Percentiles rank a stretch among this genome's conserved stretches.
phyloP scores from a whole-genome alignment of 2,888 invertebrate species.

The Meandrusa payeni region DNA sequence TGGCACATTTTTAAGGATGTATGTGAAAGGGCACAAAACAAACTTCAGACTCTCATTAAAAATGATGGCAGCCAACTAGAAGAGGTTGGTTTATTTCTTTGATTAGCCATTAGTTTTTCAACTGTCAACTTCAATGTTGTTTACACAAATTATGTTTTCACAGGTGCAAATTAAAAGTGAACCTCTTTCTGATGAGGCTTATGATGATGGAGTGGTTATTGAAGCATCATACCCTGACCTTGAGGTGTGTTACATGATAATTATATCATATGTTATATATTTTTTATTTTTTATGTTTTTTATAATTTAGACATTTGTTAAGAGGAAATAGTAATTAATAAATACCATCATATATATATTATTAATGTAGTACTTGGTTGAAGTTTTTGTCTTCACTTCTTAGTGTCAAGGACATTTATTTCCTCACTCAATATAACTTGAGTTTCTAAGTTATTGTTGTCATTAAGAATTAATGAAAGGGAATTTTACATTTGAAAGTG shows the following conservation, averaged over 20 bases:
- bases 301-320: neutral
- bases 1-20: slow-evolving; percentile 84
- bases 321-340: neutral
- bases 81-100: slow-evolving; percentile 66
- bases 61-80: slow-evolving; percentile 77
- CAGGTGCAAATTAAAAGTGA: slow-evolving; percentile 81
- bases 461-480: no score
- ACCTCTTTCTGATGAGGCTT: slow-evolving; percentile 75
- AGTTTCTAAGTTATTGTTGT: no score
- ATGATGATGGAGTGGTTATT: slow-evolving; percentile 78
- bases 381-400: slow-evolving; percentile 33
- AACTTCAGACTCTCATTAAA: slow-evolving; percentile 80
- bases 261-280: slow-evolving; percentile 8
- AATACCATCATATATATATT: slow-evolving; percentile 20
- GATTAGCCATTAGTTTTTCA: slow-evolving; percentile 50
- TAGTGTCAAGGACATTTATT: slow-evolving; percentile 65
- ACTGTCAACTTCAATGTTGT: slow-evolving; percentile 48
- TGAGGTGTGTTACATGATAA: slow-evolving; percentile 60
- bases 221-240: slow-evolving; percentile 68
- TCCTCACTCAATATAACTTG: no score
- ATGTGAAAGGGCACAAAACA: slow-evolving; percentile 84
- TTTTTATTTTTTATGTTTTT: neutral
- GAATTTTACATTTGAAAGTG: no score
- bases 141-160: slow-evolving; percentile 54
- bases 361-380: slow-evolving; percentile 1